A percentile compares a stretch with the other conserved stretches of the same genome.
These are phyloP conservation scores for Henricia sp. DNA, from an alignment of 53 echinoderm and acorn worm genomes.

Conservation along the genomic window DNA sequence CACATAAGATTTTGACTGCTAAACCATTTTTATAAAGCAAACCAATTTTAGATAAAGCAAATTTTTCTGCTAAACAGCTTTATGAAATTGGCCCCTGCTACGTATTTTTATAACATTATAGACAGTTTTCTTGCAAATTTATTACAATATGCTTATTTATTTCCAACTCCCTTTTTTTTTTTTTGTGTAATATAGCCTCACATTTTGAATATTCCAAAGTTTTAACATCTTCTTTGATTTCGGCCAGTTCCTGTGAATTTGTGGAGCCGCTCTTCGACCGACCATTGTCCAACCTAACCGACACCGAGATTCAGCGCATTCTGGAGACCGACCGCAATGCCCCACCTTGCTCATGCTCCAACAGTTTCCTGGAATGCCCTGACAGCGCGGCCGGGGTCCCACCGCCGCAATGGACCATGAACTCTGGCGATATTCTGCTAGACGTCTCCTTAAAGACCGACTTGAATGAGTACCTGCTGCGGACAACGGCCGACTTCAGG, in stretches of 20 bases:
- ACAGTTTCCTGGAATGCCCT: conserved; percentile 57
- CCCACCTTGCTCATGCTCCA: conserved; percentile 58
- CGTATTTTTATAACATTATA: too few species aligned
- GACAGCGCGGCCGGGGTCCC: conserved; percentile 61
- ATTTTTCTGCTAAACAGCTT: too few species aligned
- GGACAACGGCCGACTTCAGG: conserved; percentile 53
- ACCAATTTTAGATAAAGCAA: too few species aligned
- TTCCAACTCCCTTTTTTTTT: too few species aligned
- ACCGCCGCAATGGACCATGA: conserved; percentile 75
- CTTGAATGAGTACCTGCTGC: conserved; percentile 66
- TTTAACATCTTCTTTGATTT: too few species aligned
- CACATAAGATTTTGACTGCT: too few species aligned
- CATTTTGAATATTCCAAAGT: too few species aligned
- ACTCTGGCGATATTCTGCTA: conserved; percentile 68
- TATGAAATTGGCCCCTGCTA: too few species aligned
- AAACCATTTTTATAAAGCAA: too few species aligned
- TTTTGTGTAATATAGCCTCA: too few species aligned
- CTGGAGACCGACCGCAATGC: conserved; percentile 35
- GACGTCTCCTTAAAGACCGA: conserved; percentile 78
- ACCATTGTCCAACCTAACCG: conserved; percentile 29
- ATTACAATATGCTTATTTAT: too few species aligned
- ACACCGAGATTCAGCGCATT: background rate
- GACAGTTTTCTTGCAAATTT: too few species aligned
- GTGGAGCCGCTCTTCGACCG: conserved; percentile 48
- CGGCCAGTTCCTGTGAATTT: conserved; percentile 63